phyloP scores from a whole-genome alignment of 2,113 vertebrate genomes.

The Thamnaconus septentrionalis region DNA sequence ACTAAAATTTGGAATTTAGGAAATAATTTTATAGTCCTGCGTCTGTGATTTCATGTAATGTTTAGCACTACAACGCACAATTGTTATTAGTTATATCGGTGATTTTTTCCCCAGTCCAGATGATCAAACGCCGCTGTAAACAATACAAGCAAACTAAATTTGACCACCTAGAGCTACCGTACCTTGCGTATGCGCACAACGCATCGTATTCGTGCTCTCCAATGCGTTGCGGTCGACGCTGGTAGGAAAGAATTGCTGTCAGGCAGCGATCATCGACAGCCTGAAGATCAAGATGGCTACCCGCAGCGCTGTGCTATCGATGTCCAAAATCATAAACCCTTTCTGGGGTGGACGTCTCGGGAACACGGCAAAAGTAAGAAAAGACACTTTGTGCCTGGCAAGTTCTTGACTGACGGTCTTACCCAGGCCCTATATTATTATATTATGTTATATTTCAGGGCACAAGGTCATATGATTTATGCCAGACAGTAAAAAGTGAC shows the following conservation, averaged over 20 bases:
- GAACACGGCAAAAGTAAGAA: slow-evolving; percentile 69
- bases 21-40: too few species aligned
- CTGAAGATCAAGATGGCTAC: slow-evolving; percentile 72
- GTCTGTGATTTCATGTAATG: too few species aligned
- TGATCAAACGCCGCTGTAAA: too few species aligned
- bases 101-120: too few species aligned
- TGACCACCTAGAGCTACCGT: background rate
- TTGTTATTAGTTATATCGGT: background rate
- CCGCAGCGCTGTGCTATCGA: slow-evolving; percentile 50
- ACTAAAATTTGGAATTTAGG: too few species aligned
- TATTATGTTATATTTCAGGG: background rate
- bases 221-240: too few species aligned
- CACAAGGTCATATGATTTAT: slow-evolving; percentile 62
- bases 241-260: too few species aligned
- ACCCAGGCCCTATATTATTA: too few species aligned
- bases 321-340: slow-evolving; percentile 66
- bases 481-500: background rate
- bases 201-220: too few species aligned
- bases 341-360: slow-evolving; percentile 58
- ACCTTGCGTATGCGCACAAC: too few species aligned
- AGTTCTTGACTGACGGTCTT: background rate
- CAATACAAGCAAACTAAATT: background rate
- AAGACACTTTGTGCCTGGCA: background rate
- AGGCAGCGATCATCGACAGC: background rate
- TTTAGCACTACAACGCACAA: too few species aligned